Percentiles rank a stretch among this genome's conserved stretches.
These are phyloP conservation scores for Cyanistes caeruleus DNA, from an alignment of 2,113 vertebrate species.

Conservation along the genomic window DNA sequence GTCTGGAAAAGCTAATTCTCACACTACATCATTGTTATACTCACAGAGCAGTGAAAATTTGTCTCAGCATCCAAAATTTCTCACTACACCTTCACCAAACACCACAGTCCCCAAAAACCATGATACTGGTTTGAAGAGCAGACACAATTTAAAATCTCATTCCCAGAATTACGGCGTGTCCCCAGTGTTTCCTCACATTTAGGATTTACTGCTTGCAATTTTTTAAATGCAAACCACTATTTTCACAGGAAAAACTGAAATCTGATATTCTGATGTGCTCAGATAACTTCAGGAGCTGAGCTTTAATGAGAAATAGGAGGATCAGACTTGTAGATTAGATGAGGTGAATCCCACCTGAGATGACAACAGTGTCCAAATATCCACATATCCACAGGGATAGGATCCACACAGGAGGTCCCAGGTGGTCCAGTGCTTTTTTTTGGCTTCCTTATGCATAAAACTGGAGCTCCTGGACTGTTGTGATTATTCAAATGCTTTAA, in stretches of 20 bases:
- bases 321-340: not conserved
- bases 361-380: not conserved
- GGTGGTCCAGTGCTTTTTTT: not conserved
- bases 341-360: not conserved
- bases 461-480: not conserved
- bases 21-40: not conserved
- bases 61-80: not conserved
- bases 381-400: not conserved
- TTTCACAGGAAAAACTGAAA: not conserved
- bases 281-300: not conserved
- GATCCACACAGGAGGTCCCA: fast-evolving
- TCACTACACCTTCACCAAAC: not conserved
- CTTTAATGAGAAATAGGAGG: not conserved
- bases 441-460: not conserved
- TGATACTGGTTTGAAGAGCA: not conserved
- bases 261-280: not conserved
- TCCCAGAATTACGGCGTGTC: not conserved
- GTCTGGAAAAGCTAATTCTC: not conserved
- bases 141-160: not conserved
- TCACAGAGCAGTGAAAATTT: not conserved
- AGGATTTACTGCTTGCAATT: not conserved
- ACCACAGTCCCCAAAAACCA: not conserved
- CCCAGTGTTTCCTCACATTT: not conserved
- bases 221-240: not conserved
- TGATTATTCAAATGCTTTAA: not conserved